Evolutionary conservation across 2,888 invertebrate genomes (phyloP).

Genomic region (Hirtodrosophila histrioides): DNA sequence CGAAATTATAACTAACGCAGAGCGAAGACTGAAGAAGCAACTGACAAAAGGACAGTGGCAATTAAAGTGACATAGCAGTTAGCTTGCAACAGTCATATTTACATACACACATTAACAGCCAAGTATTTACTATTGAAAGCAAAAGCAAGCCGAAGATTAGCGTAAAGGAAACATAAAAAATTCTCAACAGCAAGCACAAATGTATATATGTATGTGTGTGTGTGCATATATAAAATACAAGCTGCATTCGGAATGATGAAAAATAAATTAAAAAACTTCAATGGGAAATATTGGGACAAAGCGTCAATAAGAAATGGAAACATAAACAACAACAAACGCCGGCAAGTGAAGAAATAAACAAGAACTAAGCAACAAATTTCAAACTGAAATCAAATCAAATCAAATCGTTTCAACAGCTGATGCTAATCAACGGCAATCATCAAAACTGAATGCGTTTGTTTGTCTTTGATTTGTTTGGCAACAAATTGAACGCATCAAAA

Average conservation of each 20-base stretch:
- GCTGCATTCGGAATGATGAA: constrained; percentile 24
- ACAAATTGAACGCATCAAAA: constrained; percentile 76
- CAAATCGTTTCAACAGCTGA: constrained; percentile 73
- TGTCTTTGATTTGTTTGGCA: constrained; percentile 76
- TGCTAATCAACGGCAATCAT: constrained; percentile 64
- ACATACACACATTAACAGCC: background rate
- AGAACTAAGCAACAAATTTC: constrained; percentile 28
- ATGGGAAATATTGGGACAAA: constrained; percentile 71
- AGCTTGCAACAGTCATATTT: constrained; percentile 20
- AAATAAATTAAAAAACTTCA: constrained; percentile 60
- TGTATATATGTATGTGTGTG: background rate
- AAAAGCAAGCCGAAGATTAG: constrained; percentile 16
- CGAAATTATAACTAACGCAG: constrained; percentile 28
- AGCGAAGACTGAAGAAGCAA: constrained; percentile 10
- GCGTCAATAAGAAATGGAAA: constrained; percentile 56
- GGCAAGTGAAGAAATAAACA: constrained; percentile 59
- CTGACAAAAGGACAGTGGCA: constrained; percentile 17
- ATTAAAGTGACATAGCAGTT: constrained; percentile 20
- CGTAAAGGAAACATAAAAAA: constrained; percentile 8
- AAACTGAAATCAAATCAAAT: constrained; percentile 49
- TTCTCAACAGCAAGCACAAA: too few species aligned
- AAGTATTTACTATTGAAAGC: background rate
- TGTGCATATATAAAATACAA: constrained; percentile 7
- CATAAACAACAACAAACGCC: constrained; percentile 67
- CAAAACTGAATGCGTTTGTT: constrained; percentile 50